Evolutionary conservation across 2,888 invertebrate species (phyloP), one percentile per base, ranked within the genome.

Genomic region (Eupsilia transversa): DNA sequence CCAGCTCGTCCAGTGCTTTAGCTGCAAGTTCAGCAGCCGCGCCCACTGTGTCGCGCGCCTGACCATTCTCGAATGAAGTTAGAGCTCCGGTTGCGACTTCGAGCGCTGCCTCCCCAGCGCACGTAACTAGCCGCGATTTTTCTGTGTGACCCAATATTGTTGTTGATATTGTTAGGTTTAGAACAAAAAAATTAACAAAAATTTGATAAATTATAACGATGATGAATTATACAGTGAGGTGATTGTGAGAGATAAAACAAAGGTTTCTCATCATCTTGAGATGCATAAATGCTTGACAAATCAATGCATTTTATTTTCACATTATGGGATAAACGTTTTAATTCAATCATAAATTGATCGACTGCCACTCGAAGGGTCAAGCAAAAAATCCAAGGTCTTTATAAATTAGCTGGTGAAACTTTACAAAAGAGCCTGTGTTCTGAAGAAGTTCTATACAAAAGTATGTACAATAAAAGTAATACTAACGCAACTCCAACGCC

Each of bases 401-500:
- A 41, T 30, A n/a, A 70, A 41, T 1, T 52, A 71, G 4, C 17
- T 17, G 10, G 4, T 30, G 17, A 70, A 52, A 49, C 4, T 52
- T 52, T 23, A 68, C 33, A 65, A 6, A 43, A n/a, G 10, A 49
- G 17, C 3, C 9, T 67, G 27, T 23, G 30, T 23, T 27, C 7
- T 23, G 4, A 38, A 23, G 20, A 59, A 49, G 2, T 72, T 63
- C 46, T 73, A 43, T 59, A 77, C 72, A 81, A 33, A 71, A 54
- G 20, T 69, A 72, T 71, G 41, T 72, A 71, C 57, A 72, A 74
- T 77, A 23, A 66, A 82, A 80, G 73, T 56, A 66, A 77, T 79
- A 94, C 95, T 94, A 86, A 96, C 96, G 94, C 88, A 93, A 93
- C 70, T 93, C 93, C 52, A 96, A 87, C 70, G 93, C 92, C 74